Conservation (phyloP, 2,888 invertebrate species). For the Callinectes sapidus region DNA sequence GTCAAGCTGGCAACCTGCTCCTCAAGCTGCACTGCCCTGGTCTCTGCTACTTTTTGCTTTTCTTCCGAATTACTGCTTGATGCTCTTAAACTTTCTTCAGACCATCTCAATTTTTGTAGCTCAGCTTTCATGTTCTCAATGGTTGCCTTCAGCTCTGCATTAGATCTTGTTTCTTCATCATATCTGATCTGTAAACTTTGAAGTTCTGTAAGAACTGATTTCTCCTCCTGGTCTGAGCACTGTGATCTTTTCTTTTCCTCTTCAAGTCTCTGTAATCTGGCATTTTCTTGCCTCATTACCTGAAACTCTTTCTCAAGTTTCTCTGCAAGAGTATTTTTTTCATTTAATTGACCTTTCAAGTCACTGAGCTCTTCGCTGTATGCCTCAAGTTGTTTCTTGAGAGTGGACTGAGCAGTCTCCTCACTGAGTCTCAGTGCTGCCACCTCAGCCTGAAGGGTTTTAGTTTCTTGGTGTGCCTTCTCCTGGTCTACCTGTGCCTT, state of each 20-base stretch:
- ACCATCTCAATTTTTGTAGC: background rate
- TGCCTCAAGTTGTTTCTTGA: constrained; percentile 29
- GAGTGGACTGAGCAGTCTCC: background rate
- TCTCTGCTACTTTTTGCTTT: constrained; percentile 5
- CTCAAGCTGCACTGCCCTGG: background rate
- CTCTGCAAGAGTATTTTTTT: background rate
- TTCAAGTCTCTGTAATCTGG: background rate
- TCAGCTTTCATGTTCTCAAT: constrained; percentile 36
- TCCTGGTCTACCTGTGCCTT: constrained; percentile 41
- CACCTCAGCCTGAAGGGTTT: constrained; percentile 33
- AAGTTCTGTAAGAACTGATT: constrained; percentile 37
- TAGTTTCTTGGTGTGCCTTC: background rate
- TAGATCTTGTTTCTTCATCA: constrained; percentile 30
- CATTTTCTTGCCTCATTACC: constrained; percentile 33
- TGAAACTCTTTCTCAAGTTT: constrained; percentile 31
- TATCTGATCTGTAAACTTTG: background rate
- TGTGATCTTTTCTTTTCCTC: background rate
- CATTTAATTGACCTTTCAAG: background rate
- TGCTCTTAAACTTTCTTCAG: constrained; percentile 45
- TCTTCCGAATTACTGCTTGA: constrained; percentile 5
- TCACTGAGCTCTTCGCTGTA: background rate
- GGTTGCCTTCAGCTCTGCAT: constrained; percentile 13
- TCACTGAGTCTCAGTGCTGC: background rate
- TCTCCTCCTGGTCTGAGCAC: background rate
- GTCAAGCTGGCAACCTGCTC: constrained; percentile 31